Conservation (phyloP, 1,140 invertebrate genomes). For the Drosophila ficusphila region DNA sequence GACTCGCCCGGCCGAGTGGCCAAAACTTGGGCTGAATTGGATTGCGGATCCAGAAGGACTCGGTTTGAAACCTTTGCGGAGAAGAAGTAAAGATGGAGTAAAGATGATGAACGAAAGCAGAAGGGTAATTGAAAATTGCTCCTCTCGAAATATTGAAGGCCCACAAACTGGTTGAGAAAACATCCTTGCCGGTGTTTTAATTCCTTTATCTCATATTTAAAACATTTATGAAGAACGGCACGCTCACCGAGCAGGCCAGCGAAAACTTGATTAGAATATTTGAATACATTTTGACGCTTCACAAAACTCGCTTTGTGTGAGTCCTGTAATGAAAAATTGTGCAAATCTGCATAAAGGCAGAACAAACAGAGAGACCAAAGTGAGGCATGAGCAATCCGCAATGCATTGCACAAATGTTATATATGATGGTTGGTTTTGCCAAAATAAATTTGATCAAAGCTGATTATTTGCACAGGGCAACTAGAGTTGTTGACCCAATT, state of each 20-base stretch:
- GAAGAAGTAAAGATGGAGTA: no score
- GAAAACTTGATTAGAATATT: constrained; percentile 59
- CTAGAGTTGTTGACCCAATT: constrained; percentile 46
- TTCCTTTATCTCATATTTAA: constrained; percentile 6
- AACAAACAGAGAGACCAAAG: constrained; percentile 32
- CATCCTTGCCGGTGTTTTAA: background rate
- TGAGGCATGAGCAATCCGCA: constrained; percentile 20
- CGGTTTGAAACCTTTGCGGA: no score
- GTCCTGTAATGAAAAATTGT: constrained; percentile 55
- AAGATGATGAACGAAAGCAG: no score
- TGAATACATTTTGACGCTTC: constrained; percentile 64
- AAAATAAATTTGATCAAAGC: constrained; percentile 65
- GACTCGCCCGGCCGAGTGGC: constrained; percentile 17
- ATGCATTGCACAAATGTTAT: constrained; percentile 28
- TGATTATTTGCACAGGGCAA: constrained; percentile 57
- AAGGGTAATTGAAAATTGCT: no score
- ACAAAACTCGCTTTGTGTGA: constrained; percentile 12
- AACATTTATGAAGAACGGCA: constrained; percentile 22
- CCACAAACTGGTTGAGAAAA: background rate
- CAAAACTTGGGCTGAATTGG: no score
- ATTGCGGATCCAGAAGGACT: no score
- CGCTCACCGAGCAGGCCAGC: constrained; percentile 13
- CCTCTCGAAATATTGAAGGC: no score
- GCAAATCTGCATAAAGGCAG: constrained; percentile 43
- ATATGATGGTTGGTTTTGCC: constrained; percentile 25